Evolutionary conservation across 2,113 vertebrate species (phyloP).

Genomic region (Eclectus roratus): DNA sequence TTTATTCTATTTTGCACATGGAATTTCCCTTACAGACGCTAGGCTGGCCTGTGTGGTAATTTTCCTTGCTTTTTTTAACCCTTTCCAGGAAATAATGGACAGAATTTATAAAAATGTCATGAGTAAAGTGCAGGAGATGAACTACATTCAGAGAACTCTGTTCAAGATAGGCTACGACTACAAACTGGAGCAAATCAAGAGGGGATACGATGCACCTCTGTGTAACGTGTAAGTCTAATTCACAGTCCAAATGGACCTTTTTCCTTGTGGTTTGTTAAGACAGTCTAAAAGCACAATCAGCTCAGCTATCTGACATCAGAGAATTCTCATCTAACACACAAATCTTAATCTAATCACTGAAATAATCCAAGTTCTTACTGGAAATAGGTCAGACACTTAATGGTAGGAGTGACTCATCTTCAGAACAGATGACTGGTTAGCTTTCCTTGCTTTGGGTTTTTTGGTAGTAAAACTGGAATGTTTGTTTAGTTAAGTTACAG

Average conservation of each 20-base stretch:
- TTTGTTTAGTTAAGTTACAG: neutral
- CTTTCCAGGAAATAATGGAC: slow-evolving; percentile 94
- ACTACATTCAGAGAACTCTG: slow-evolving; percentile 87
- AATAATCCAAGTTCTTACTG: neutral
- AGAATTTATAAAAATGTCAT: slow-evolving; percentile 97
- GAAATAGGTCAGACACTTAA: neutral
- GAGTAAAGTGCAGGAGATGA: slow-evolving; percentile 97
- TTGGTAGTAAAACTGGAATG: neutral
- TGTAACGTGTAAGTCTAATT: slow-evolving; percentile 88
- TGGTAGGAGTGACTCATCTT: neutral
- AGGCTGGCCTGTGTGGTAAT: neutral
- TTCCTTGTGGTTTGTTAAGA: neutral
- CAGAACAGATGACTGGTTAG: neutral
- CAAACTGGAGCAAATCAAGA: slow-evolving; percentile 93
- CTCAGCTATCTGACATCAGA: neutral
- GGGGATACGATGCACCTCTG: slow-evolving; percentile 92
- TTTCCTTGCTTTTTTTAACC: slow-evolving; percentile 10
- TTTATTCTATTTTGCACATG: neutral
- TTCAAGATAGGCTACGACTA: slow-evolving; percentile 95
- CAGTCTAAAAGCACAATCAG: neutral
- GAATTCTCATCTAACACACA: neutral
- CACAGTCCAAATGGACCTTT: neutral
- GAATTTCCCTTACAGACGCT: neutral
- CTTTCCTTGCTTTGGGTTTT: neutral
- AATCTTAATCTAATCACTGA: neutral